Evolutionary conservation across 1,140 invertebrate genomes (phyloP).

Genomic region (Leptopilina boulardi): DNA sequence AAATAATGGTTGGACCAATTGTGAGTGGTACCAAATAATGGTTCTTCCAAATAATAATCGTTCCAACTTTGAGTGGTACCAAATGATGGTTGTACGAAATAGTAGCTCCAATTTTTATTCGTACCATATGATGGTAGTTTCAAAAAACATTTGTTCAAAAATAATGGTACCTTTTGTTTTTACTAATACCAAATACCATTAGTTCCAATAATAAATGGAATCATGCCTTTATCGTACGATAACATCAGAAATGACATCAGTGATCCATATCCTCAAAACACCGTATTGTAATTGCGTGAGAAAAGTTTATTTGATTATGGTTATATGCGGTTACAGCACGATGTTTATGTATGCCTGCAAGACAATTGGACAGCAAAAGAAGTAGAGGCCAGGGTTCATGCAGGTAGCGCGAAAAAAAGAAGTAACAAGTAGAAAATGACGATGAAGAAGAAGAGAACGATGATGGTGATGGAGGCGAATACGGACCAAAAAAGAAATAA

Average conservation of each 20-base stretch:
- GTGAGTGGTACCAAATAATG: too few relatives aligned
- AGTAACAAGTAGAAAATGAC: constrained; percentile 39
- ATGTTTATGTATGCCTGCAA: constrained; percentile 55
- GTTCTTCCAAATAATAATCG: too few relatives aligned
- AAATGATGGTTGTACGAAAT: too few relatives aligned
- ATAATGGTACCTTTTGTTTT: too few relatives aligned
- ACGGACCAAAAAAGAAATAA: neutral
- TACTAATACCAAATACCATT: too few relatives aligned
- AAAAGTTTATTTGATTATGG: neutral
- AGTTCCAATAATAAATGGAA: too few relatives aligned
- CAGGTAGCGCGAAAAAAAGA: constrained; percentile 38
- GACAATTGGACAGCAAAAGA: constrained; percentile 52
- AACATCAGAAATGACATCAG: constrained; percentile 74
- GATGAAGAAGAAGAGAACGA: constrained; percentile 43
- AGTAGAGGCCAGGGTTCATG: constrained; percentile 42
- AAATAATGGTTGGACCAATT: too few relatives aligned
- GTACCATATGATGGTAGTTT: too few relatives aligned
- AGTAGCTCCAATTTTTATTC: too few relatives aligned
- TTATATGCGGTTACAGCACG: constrained; percentile 35
- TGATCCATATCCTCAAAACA: constrained; percentile 70
- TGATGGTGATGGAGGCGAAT: constrained; percentile 44
- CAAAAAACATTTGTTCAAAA: too few relatives aligned
- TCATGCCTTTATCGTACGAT: constrained; percentile 67
- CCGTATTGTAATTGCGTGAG: constrained; percentile 41
- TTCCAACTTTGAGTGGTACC: too few relatives aligned